phyloP scores from a whole-genome alignment of 2,797 vertebrate species.

The Cyprinodon diabolis region DNA sequence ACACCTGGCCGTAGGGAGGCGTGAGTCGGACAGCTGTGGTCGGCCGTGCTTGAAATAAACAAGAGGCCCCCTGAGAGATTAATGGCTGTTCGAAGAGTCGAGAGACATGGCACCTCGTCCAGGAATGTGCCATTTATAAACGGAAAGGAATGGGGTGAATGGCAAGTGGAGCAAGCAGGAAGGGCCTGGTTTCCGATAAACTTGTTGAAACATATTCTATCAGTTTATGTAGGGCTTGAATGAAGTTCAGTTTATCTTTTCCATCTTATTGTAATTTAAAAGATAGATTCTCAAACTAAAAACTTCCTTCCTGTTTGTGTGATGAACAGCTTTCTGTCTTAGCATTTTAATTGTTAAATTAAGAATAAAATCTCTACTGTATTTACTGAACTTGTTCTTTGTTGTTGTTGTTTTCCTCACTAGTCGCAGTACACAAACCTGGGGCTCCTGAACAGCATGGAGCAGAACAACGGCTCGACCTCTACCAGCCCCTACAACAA shows the following conservation, averaged over 20 bases:
- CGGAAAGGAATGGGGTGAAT: constrained; percentile 83
- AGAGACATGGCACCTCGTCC: constrained; percentile 82
- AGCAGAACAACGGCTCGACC: constrained; percentile 95
- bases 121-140: constrained; percentile 88
- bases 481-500: constrained; percentile 98
- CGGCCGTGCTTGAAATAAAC: constrained; percentile 85
- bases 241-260: background rate
- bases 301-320: background rate
- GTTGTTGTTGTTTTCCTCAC: background rate
- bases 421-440: constrained; percentile 95
- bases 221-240: background rate
- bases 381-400: constrained; percentile 27
- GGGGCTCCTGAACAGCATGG: constrained; percentile 98
- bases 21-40: constrained; percentile 85
- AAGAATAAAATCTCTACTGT: background rate
- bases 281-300: background rate
- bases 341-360: background rate
- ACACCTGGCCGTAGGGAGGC: constrained; percentile 74
- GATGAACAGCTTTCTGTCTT: background rate
- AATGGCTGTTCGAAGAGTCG: constrained; percentile 88
- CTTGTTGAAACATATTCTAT: background rate
- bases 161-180: constrained; percentile 74
- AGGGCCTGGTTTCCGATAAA: constrained; percentile 66
- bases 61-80: constrained; percentile 85
- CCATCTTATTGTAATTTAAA: background rate